phyloP scores from a whole-genome alignment of 2,888 invertebrate species.

The Andrena bucephala region DNA sequence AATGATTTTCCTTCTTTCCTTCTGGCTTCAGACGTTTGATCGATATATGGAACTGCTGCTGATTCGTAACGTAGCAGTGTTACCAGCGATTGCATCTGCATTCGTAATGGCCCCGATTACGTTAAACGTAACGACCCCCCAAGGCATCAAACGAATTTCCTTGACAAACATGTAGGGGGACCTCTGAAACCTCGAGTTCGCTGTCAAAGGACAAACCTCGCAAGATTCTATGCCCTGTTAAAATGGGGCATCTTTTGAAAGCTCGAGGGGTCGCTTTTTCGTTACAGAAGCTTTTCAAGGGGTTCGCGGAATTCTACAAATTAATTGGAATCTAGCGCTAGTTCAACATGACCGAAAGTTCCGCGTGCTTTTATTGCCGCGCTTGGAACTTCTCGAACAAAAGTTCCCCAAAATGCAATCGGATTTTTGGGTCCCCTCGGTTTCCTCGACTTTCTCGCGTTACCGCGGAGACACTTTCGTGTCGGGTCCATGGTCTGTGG shows the following conservation, averaged over 20 bases:
- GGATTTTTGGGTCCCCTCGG: background rate
- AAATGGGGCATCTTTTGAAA: background rate
- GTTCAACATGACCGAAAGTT: no score
- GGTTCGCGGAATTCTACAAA: no score
- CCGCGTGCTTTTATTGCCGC: no score
- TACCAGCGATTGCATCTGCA: background rate
- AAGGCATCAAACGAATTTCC: background rate
- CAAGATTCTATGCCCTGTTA: background rate
- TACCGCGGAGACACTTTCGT: conserved; percentile 12
- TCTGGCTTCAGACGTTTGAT: background rate
- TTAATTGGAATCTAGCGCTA: no score
- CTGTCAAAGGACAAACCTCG: background rate
- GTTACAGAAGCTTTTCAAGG: no score
- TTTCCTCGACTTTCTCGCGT: background rate
- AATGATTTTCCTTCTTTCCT: conserved; percentile 2
- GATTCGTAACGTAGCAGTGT: background rate
- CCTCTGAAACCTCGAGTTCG: background rate
- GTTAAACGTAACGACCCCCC: background rate
- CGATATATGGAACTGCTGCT: conserved; percentile 28
- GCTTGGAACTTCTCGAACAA: no score
- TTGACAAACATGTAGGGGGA: background rate
- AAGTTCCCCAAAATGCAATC: no score
- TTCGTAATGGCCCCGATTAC: background rate
- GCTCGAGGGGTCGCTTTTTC: no score
- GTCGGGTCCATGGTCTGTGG: conserved; percentile 12